A percentile compares a stretch with the other conserved stretches of the same genome.
These are phyloP conservation scores for Thecocarcelia acutangulata DNA, from an alignment of 2,888 invertebrate genomes.

Conservation along the genomic window DNA sequence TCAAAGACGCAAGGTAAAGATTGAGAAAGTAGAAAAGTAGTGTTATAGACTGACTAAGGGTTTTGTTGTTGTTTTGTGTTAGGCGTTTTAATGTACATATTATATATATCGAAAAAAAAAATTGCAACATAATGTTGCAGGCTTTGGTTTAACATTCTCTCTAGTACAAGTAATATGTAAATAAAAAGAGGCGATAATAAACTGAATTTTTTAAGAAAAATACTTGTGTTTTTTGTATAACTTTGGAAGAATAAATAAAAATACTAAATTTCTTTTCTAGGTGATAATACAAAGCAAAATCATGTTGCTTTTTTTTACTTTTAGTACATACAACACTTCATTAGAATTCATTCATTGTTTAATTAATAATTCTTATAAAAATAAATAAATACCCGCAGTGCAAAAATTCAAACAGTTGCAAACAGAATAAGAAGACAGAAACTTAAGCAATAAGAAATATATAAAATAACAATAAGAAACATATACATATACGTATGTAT, in stretches of 20 bases:
- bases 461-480: too few species aligned
- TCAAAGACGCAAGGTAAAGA: constrained; percentile 13
- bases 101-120: constrained; percentile 6
- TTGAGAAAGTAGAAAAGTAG: background rate
- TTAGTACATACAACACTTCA: too few species aligned
- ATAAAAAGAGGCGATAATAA: background rate
- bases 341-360: too few species aligned
- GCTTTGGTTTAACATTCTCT: background rate
- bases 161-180: background rate
- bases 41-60: background rate
- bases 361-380: too few species aligned
- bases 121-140: background rate
- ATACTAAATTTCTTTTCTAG: background rate
- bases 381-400: too few species aligned
- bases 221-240: background rate
- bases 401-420: too few species aligned
- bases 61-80: constrained; percentile 41
- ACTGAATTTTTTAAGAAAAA: background rate
- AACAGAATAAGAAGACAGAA: too few species aligned
- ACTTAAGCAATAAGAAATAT: too few species aligned
- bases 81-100: constrained; percentile 4
- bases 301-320: too few species aligned
- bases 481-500: too few species aligned
- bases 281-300: too few species aligned
- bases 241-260: too few species aligned